These are phyloP conservation scores for Mobula birostris DNA, from an alignment of 2,113 vertebrate genomes.

Conservation along the genomic window DNA sequence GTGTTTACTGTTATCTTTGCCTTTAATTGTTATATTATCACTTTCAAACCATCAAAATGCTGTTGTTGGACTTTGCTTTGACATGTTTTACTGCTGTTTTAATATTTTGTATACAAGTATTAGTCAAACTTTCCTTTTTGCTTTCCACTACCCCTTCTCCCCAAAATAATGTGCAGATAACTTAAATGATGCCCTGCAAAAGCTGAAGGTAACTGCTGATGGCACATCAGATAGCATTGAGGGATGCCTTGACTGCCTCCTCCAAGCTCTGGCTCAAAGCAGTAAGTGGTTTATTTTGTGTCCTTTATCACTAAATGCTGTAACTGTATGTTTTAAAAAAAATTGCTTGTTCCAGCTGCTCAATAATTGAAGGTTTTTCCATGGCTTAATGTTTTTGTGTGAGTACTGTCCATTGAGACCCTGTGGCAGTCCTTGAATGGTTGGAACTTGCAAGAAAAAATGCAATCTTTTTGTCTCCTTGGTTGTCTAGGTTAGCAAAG, in stretches of 20 bases:
- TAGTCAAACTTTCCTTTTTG: no score
- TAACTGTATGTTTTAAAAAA: not conserved
- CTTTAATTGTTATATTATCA: not conserved
- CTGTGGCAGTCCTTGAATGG: not conserved
- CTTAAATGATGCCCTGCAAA: conserved; percentile 84
- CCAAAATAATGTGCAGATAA: conserved; percentile 65
- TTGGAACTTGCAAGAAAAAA: not conserved
- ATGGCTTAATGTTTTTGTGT: not conserved
- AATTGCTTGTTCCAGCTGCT: not conserved
- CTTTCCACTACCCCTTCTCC: conserved; percentile 24
- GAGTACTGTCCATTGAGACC: not conserved
- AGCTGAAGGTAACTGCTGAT: conserved; percentile 82
- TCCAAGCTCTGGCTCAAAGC: conserved; percentile 84
- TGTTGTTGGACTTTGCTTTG: not conserved
- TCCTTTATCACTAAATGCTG: not conserved
- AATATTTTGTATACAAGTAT: no score
- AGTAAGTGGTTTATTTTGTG: conserved; percentile 67
- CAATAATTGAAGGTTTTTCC: not conserved
- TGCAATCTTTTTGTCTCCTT: not conserved
- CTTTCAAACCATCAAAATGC: not conserved
- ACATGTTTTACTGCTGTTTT: not conserved
- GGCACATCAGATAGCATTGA: conserved; percentile 74
- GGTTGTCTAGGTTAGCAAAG: no score
- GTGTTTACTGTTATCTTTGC: not conserved
- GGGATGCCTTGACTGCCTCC: conserved; percentile 85